These are phyloP conservation scores for Parnassius glacialis DNA, from an alignment of 2,888 invertebrate species.

Conservation along the genomic window DNA sequence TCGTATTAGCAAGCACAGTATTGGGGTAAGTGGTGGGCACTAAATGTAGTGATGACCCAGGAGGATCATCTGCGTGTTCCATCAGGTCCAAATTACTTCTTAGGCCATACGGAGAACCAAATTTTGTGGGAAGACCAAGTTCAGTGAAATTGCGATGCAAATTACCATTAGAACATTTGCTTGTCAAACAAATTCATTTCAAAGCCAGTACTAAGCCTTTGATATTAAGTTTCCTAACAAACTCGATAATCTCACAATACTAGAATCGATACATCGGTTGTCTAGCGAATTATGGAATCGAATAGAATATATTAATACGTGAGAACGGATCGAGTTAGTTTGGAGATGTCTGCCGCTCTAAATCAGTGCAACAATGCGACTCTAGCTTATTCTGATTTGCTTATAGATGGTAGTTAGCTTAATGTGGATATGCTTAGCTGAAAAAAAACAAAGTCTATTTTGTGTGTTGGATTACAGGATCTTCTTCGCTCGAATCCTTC, in stretches of 20 bases:
- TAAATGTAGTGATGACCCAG: no score
- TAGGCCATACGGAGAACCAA: no score
- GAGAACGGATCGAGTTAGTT: slow-evolving; percentile 72
- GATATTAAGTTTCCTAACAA: slow-evolving; percentile 33
- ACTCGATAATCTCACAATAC: slow-evolving; percentile 50
- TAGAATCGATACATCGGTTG: slow-evolving; percentile 74
- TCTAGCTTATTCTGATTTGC: slow-evolving; percentile 69
- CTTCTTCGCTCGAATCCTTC: no score
- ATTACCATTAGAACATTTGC: neutral
- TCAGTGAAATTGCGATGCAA: neutral
- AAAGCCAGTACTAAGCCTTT: slow-evolving; percentile 23
- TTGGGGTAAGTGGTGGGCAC: no score
- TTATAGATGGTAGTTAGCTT: slow-evolving; percentile 53
- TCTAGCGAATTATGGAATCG: slow-evolving; percentile 69
- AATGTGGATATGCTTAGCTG: slow-evolving; percentile 41
- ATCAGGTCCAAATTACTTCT: no score
- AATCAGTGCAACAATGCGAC: slow-evolving; percentile 73
- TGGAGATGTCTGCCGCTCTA: slow-evolving; percentile 74
- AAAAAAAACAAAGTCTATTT: no score
- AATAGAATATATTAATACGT: slow-evolving; percentile 80
- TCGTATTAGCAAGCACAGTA: no score
- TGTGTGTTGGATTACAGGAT: no score
- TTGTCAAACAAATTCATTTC: neutral
- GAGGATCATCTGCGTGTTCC: no score
- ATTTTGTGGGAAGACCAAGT: no score